Percentiles rank a stretch among this genome's conserved stretches.
Conservation (phyloP, 2,797 vertebrate genomes). For the Glossophaga mutica region DNA sequence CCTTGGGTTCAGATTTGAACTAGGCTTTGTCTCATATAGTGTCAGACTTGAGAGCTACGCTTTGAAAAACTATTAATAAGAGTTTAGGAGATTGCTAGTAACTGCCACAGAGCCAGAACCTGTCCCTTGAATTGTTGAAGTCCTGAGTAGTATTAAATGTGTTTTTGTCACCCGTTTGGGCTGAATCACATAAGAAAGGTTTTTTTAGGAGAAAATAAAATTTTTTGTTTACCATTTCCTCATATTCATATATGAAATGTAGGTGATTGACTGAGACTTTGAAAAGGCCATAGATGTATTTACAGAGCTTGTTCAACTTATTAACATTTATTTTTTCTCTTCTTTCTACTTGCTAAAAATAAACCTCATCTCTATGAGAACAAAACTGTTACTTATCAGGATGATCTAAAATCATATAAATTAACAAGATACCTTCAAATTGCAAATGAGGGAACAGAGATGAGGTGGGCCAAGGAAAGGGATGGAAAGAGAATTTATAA, state of each 20-base stretch:
- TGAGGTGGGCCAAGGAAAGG: not conserved
- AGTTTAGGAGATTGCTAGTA: not conserved
- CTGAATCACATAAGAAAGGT: not conserved
- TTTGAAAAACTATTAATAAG: not conserved
- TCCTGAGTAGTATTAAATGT: not conserved
- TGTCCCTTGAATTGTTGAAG: not conserved
- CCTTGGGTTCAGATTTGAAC: not conserved
- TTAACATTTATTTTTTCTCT: not conserved
- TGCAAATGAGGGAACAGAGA: not conserved
- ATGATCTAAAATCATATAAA: conserved; percentile 1
- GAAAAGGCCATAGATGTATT: not conserved
- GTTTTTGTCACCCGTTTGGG: not conserved
- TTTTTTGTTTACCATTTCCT: not conserved
- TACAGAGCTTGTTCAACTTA: not conserved
- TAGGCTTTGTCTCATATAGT: not conserved
- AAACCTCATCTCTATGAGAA: not conserved
- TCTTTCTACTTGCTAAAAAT: not conserved
- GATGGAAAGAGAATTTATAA: not conserved
- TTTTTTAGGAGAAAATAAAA: not conserved
- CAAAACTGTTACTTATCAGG: not conserved
- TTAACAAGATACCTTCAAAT: not conserved
- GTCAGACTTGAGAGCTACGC: not conserved
- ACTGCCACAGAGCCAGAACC: not conserved
- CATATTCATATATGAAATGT: not conserved
- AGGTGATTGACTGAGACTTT: not conserved